A percentile compares a stretch with the other conserved stretches of the same genome.
Conservation (phyloP, 1,140 invertebrate genomes). For the Pseudomyrmex pallidus region DNA sequence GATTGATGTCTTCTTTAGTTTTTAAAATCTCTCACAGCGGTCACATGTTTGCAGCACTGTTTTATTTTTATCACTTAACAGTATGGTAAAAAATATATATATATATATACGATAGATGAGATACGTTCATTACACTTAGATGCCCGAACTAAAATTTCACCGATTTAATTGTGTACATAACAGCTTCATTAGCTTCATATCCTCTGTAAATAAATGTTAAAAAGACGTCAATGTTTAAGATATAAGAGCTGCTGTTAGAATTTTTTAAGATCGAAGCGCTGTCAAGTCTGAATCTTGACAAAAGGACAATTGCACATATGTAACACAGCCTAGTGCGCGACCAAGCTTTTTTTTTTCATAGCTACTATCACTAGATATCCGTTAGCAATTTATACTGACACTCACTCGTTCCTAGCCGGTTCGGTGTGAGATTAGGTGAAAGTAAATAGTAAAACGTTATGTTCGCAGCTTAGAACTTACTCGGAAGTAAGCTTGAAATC, state of each 20-base stretch:
- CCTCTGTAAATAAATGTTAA: slow-evolving; percentile 47
- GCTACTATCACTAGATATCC: too few species aligned
- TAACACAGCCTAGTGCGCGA: too few species aligned
- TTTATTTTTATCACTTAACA: not conserved
- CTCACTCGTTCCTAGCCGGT: too few species aligned
- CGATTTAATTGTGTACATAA: slow-evolving; percentile 25
- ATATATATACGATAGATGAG: not conserved
- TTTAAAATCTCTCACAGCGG: slow-evolving; percentile 28
- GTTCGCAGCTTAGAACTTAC: too few species aligned
- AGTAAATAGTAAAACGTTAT: not conserved
- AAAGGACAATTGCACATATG: too few species aligned
- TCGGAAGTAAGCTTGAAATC: not conserved
- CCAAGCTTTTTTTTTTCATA: too few species aligned
- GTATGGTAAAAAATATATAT: not conserved
- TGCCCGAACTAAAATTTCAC: slow-evolving; percentile 10
- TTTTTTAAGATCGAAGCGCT: not conserved
- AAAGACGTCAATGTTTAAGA: slow-evolving; percentile 35
- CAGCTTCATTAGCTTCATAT: slow-evolving; percentile 6
- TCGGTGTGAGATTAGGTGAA: not conserved
- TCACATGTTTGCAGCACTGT: not conserved
- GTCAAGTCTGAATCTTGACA: too few species aligned
- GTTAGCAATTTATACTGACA: too few species aligned
- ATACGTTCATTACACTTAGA: slow-evolving; percentile 32
- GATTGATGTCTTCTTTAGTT: slow-evolving; percentile 39
- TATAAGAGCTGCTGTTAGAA: slow-evolving; percentile 28